Base-by-base conservation (phyloP, 2,888 invertebrate genomes). In the Coleophora flavipennella region DNA sequence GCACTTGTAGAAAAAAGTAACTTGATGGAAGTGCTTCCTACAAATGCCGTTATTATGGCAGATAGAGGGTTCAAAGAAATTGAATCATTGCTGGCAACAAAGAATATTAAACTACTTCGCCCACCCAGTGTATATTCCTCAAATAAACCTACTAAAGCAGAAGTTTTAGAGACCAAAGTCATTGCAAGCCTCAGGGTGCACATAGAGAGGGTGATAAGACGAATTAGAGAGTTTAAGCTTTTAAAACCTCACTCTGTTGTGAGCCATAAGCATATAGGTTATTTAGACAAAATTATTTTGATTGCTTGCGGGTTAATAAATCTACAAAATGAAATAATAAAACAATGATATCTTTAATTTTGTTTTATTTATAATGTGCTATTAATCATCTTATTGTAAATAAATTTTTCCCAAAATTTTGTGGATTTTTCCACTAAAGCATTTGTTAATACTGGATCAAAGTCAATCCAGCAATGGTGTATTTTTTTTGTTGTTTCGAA, bases 401-500 rank as follows among this genome's bases (percentile, higher is more conserved):
- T 6, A 20, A 20, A 20, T 6, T 20, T 20, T 20, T 20, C 6
- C 20, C 20, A 20, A 20, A 20, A 20, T 20, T 20, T 20, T 3
- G 20, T 20, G 20, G 20, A 3, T 20, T 20, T 20, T 20, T 20
- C 20, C 20, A 20, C 6, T 20, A 20, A 6, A 3, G 6, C 6
- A 4, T 3, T 20, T 20, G 20, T 20, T 6, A 20, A 20, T 20
- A 20, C 20, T 4, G 20, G 20, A 20, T 20, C 20, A 20, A 20
- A 20, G 20, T 20, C 20, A 20, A 20, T 20, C 20, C 20, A 20
- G 20, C 20, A 20, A 20, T 20, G 20, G 8, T 0, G 8, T 0
- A 33, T 4, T 33, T 29, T 32, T 36, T 40, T 42, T 14, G 35
- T 46, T 31, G n/a, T 13, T 37, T 46, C 43, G 33, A 46, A 46